phyloP scores from a whole-genome alignment of 2,888 invertebrate genomes.

The Drosophila pseudotakahashii region DNA sequence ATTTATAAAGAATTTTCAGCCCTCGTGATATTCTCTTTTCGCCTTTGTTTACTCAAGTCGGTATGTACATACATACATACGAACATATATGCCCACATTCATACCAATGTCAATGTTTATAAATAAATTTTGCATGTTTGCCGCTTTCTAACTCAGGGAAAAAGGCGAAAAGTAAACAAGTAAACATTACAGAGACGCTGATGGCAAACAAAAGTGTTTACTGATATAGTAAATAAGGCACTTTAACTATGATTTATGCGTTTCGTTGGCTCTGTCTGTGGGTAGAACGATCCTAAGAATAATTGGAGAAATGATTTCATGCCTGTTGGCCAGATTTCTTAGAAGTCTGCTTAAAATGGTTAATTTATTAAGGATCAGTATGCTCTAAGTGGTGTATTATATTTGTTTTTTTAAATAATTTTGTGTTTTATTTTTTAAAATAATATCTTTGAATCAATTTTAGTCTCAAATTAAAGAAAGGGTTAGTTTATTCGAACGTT shows the following conservation, averaged over 20 bases:
- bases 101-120: constrained; percentile 55
- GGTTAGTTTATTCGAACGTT: background rate
- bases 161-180: constrained; percentile 47
- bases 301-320: constrained; percentile 6
- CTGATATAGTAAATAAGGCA: constrained; percentile 43
- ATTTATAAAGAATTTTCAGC: constrained; percentile 31
- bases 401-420: too few species aligned
- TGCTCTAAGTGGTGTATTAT: too few species aligned
- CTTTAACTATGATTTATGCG: constrained; percentile 20
- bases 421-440: too few species aligned
- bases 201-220: constrained; percentile 40
- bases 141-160: constrained; percentile 43
- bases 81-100: constrained; percentile 10
- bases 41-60: constrained; percentile 27
- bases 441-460: too few species aligned
- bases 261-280: constrained; percentile 1
- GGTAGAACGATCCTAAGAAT: background rate
- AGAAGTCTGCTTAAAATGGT: background rate
- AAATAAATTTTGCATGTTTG: constrained; percentile 50
- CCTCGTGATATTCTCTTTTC: constrained; percentile 17
- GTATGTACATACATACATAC: background rate
- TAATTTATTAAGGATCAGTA: background rate
- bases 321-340: background rate
- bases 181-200: constrained; percentile 32
- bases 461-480: too few species aligned